A percentile compares a stretch with the other conserved stretches of the same genome.
Conservation (phyloP, 2,113 vertebrate genomes). For the Rhinogobius similis region DNA sequence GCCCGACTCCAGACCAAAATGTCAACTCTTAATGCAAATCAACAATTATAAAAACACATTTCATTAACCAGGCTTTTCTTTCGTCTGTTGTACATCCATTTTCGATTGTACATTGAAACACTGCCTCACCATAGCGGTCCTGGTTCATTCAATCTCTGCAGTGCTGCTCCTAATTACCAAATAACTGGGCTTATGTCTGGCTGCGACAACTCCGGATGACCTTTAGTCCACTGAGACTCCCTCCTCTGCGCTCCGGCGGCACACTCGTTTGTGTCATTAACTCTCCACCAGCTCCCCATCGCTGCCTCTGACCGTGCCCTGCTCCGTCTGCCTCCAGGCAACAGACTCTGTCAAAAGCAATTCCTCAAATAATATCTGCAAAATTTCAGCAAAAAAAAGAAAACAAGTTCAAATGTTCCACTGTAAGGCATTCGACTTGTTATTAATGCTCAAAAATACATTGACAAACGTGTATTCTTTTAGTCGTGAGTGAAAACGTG, state of each 20-base stretch:
- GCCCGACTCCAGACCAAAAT: too few relatives aligned
- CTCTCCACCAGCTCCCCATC: background rate
- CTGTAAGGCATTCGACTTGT: too few relatives aligned
- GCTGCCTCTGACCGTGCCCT: background rate
- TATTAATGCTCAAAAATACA: too few relatives aligned
- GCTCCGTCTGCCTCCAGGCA: background rate
- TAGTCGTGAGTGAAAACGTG: too few relatives aligned
- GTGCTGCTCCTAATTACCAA: slow-evolving; percentile 3
- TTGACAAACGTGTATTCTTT: too few relatives aligned
- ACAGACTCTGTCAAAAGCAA: background rate
- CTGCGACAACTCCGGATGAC: background rate
- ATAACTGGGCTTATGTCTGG: slow-evolving; percentile 7
- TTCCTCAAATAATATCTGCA: background rate
- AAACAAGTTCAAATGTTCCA: too few relatives aligned
- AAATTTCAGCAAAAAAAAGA: too few relatives aligned
- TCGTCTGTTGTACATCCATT: background rate
- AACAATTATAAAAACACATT: too few relatives aligned
- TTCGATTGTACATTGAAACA: background rate
- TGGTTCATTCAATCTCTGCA: background rate
- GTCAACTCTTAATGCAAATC: too few relatives aligned
- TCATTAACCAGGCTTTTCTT: too few relatives aligned
- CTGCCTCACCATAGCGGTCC: background rate
- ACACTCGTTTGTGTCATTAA: slow-evolving; percentile 1
- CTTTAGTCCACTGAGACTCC: slow-evolving; percentile 2
- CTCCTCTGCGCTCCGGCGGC: background rate